These are phyloP conservation scores for Mystacides longicornis DNA, from an alignment of 2,888 invertebrate species.

Conservation along the genomic window DNA sequence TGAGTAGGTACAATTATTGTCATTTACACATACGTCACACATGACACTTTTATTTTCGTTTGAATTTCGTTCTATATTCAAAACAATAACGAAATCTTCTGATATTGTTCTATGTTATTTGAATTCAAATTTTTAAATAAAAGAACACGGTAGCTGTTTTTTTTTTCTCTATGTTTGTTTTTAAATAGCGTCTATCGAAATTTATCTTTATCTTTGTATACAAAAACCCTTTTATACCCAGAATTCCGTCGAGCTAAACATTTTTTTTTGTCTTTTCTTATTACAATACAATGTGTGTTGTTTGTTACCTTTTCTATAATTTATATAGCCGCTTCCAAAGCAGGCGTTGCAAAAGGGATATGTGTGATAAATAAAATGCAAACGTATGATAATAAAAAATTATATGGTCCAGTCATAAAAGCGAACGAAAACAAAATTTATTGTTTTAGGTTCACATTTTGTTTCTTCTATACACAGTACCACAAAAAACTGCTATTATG, in stretches of 20 bases:
- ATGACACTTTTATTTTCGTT: neutral
- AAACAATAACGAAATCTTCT: neutral
- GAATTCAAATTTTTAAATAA: neutral
- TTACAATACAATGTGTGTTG: too few species aligned
- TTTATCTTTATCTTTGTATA: neutral
- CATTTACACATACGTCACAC: too few species aligned
- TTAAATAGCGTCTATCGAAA: neutral
- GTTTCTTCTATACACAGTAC: neutral
- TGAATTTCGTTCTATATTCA: neutral
- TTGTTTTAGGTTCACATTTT: constrained; percentile 1
- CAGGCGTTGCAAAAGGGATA: neutral
- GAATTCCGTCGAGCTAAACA: neutral
- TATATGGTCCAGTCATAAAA: neutral
- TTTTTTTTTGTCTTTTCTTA: neutral
- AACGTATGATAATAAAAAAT: neutral
- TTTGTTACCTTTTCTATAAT: neutral
- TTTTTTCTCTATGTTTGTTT: neutral
- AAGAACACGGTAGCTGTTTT: neutral
- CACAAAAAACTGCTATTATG: neutral
- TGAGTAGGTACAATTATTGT: too few species aligned
- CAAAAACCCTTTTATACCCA: neutral
- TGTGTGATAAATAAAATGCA: neutral
- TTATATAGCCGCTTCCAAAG: neutral
- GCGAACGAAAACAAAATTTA: neutral
- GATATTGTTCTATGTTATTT: neutral